These are phyloP conservation scores for Dinocampus coccinellae DNA, from an alignment of 2,888 invertebrate species.

Conservation along the genomic window DNA sequence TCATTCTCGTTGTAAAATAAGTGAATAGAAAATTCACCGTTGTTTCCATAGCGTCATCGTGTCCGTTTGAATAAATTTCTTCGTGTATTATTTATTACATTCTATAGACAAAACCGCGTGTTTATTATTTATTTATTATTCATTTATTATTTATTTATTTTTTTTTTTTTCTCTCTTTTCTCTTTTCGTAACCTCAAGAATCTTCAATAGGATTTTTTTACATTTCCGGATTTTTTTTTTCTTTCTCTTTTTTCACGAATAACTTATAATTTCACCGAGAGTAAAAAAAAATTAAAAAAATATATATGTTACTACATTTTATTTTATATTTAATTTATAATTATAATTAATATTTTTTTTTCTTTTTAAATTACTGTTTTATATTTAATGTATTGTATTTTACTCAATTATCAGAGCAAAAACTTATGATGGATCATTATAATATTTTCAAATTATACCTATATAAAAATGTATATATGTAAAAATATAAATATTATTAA, in stretches of 20 bases:
- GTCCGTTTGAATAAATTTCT: slow-evolving; percentile 12
- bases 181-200: no score
- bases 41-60: not conserved
- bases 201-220: no score
- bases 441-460: not conserved
- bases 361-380: no score
- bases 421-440: not conserved
- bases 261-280: no score
- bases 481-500: no score
- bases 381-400: not conserved
- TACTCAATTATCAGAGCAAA: slow-evolving; percentile 1
- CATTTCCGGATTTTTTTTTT: no score
- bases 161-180: not conserved
- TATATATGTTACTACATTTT: no score
- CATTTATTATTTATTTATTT: not conserved
- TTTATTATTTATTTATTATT: not conserved
- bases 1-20: not conserved
- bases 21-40: slow-evolving; percentile 23
- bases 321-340: no score
- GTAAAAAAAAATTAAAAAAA: no score
- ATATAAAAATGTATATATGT: not conserved
- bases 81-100: slow-evolving; percentile 21
- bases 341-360: no score
- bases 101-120: no score
- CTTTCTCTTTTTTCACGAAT: no score